phyloP scores from a whole-genome alignment of 2,888 invertebrate genomes.

The Autographa gamma region DNA sequence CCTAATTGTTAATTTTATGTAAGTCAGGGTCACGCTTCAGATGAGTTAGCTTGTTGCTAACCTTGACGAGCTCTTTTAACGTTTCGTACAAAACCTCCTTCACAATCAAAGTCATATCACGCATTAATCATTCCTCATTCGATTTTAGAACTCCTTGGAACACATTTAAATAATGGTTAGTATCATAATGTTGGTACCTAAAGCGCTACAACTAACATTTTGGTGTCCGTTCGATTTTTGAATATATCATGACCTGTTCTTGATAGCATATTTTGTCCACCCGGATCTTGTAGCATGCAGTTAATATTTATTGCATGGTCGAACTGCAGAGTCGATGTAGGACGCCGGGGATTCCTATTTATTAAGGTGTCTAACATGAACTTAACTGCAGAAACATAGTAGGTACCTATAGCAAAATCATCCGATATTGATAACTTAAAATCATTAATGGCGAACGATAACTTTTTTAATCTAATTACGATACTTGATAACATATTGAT shows the following conservation, averaged over 20 bases:
- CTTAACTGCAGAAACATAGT: not conserved
- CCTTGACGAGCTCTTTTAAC: slow-evolving; percentile 40
- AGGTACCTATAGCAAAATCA: not conserved
- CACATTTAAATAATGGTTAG: not conserved
- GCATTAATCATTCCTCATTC: slow-evolving; percentile 34
- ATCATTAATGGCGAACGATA: slow-evolving; percentile 1
- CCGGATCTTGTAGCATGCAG: not conserved
- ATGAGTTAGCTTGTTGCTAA: slow-evolving; percentile 37
- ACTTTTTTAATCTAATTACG: not conserved
- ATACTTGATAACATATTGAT: not conserved
- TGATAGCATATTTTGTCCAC: slow-evolving; percentile 7
- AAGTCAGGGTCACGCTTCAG: slow-evolving; percentile 39
- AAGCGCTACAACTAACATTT: not conserved
- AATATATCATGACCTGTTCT: slow-evolving; percentile 1
- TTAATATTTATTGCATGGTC: slow-evolving; percentile 6
- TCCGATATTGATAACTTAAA: not conserved
- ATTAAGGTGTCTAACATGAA: slow-evolving; percentile 1
- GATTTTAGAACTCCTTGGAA: slow-evolving; percentile 3
- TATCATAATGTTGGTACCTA: not conserved
- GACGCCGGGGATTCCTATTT: not conserved
- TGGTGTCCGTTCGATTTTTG: not conserved
- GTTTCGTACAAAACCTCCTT: slow-evolving; percentile 28
- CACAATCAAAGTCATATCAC: slow-evolving; percentile 33
- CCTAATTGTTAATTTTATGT: slow-evolving; percentile 47
- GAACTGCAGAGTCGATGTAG: not conserved